These are phyloP conservation scores for Etia nguti DNA, from an alignment of 2,113 vertebrate genomes.

Conservation along the genomic window DNA sequence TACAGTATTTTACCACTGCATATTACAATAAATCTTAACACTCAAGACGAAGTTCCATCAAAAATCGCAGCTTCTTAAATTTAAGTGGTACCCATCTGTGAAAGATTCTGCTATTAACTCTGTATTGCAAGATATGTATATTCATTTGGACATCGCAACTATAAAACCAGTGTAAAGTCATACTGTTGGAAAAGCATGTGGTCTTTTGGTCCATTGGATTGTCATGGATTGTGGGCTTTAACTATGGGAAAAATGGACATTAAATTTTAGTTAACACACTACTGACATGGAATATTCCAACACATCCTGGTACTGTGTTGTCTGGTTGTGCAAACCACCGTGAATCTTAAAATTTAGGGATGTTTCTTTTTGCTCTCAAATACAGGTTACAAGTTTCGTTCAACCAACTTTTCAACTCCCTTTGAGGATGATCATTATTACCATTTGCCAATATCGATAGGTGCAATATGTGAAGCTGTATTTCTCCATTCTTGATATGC, in stretches of 20 bases:
- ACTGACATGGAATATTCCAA: not conserved
- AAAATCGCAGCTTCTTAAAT: not conserved
- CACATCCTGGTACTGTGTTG: not conserved
- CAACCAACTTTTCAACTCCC: not conserved
- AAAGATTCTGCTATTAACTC: not conserved
- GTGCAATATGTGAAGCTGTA: not conserved
- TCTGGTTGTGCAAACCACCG: not conserved
- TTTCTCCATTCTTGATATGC: not conserved
- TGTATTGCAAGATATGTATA: not conserved
- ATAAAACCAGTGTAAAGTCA: not conserved
- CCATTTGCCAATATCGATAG: not conserved
- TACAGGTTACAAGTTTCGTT: not conserved
- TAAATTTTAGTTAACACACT: not conserved
- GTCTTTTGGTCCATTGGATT: not conserved
- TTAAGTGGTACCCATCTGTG: not conserved
- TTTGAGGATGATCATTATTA: not conserved
- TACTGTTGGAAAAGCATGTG: not conserved
- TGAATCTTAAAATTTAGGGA: not conserved
- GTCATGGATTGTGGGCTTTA: not conserved
- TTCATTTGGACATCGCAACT: not conserved
- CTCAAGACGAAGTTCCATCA: not conserved
- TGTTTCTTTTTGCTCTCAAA: not conserved
- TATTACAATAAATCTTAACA: not conserved
- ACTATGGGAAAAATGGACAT: not conserved
- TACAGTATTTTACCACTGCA: not conserved